phyloP scores from a whole-genome alignment of 2,888 invertebrate species.

The Thera britannica region DNA sequence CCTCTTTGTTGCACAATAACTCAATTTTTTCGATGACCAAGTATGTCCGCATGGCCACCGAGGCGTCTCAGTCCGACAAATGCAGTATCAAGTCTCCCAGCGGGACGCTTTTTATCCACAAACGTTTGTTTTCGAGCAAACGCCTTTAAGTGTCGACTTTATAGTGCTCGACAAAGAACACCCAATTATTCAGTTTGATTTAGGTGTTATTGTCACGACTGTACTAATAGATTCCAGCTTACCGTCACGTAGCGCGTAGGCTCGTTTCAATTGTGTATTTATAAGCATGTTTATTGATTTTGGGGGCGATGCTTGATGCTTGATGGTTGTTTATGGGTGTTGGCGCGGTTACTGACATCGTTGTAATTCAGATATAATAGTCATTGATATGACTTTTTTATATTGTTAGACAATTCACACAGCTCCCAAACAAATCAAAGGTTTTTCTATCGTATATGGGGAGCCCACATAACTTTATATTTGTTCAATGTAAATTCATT shows the following conservation, averaged over 20 bases:
- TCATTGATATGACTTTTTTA: neutral
- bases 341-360: neutral
- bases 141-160: constrained; percentile 31
- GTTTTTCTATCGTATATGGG: too few species aligned
- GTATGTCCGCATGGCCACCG: neutral
- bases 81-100: constrained; percentile 25
- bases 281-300: constrained; percentile 15
- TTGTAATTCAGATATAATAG: neutral
- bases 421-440: neutral
- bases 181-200: constrained; percentile 41
- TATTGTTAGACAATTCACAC: neutral
- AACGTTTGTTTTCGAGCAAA: constrained; percentile 19
- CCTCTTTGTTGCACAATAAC: neutral
- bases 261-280: constrained; percentile 1
- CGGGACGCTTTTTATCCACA: constrained; percentile 30
- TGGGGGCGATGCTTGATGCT: constrained; percentile 3
- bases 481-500: too few species aligned
- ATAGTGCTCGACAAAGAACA: constrained; percentile 36
- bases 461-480: too few species aligned
- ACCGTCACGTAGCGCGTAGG: constrained; percentile 3
- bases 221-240: constrained; percentile 24
- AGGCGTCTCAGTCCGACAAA: constrained; percentile 9
- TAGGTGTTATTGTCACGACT: constrained; percentile 32
- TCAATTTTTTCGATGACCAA: neutral
- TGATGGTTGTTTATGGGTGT: constrained; percentile 3